Conservation (phyloP, 1,140 invertebrate species). For the Heliothis virescens region DNA sequence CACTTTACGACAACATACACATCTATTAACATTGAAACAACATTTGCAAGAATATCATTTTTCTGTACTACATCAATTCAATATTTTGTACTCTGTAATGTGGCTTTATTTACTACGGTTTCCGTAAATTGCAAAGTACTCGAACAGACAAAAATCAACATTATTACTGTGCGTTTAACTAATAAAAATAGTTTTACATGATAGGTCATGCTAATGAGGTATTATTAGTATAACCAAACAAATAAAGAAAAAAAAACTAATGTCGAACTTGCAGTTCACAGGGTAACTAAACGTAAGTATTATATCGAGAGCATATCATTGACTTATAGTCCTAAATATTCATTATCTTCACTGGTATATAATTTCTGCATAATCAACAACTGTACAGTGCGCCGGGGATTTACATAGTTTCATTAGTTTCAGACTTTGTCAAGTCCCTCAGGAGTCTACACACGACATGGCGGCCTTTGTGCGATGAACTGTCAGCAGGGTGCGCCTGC, state of each 20-base stretch:
- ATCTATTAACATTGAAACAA: constrained; percentile 41
- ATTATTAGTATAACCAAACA: constrained; percentile 73
- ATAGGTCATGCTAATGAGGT: constrained; percentile 79
- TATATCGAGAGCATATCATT: constrained; percentile 74
- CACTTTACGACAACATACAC: constrained; percentile 37
- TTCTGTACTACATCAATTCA: constrained; percentile 44
- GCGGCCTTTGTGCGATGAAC: background rate
- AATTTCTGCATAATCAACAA: constrained; percentile 75
- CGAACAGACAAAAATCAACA: constrained; percentile 50
- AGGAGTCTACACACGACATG: background rate
- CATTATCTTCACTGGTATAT: constrained; percentile 79
- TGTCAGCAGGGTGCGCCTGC: background rate
- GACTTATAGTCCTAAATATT: constrained; percentile 82
- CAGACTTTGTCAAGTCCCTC: background rate
- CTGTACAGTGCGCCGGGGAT: constrained; percentile 50
- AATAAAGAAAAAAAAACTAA: constrained; percentile 72
- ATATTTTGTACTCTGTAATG: constrained; percentile 43
- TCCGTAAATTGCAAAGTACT: constrained; percentile 31
- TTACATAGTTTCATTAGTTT: background rate
- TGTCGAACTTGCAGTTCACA: constrained; percentile 82
- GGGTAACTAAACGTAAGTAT: constrained; percentile 84
- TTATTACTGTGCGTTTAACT: constrained; percentile 52
- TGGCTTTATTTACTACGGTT: constrained; percentile 31
- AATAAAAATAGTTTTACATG: constrained; percentile 70
- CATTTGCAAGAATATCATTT: constrained; percentile 29